These are phyloP conservation scores for Morelia viridis DNA, from an alignment of 2,797 vertebrate species.

Conservation along the genomic window DNA sequence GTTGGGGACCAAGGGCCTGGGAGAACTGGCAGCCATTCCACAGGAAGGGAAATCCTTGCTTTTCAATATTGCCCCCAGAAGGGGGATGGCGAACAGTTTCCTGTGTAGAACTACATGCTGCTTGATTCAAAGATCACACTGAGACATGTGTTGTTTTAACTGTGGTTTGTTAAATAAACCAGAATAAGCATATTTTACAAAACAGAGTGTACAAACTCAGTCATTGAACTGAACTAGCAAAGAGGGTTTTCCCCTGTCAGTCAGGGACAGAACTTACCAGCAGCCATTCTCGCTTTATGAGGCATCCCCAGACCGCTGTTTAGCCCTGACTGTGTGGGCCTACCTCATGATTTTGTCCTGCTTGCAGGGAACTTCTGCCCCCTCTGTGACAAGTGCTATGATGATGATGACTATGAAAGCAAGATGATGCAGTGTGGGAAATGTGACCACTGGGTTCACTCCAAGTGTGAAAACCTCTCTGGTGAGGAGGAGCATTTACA, in stretches of 20 bases:
- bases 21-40: not conserved
- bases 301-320: not conserved
- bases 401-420: constrained; percentile 92
- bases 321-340: not conserved
- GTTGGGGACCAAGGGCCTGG: not conserved
- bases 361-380: constrained; percentile 92
- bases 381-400: constrained; percentile 94
- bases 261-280: not conserved
- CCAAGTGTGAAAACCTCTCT: constrained; percentile 95
- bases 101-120: not conserved
- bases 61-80: not conserved
- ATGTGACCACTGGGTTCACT: constrained; percentile 95
- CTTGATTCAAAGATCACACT: not conserved
- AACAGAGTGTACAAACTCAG: not conserved
- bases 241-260: not conserved
- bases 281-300: not conserved
- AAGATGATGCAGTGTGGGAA: constrained; percentile 97
- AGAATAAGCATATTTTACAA: not conserved
- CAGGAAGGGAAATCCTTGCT: not conserved
- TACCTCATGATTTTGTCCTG: not conserved
- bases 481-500: constrained; percentile 73
- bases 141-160: not conserved
- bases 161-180: not conserved
- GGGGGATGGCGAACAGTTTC: not conserved
- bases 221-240: not conserved